phyloP scores from a whole-genome alignment of 2,113 vertebrate genomes.

The Plectropomus leopardus region DNA sequence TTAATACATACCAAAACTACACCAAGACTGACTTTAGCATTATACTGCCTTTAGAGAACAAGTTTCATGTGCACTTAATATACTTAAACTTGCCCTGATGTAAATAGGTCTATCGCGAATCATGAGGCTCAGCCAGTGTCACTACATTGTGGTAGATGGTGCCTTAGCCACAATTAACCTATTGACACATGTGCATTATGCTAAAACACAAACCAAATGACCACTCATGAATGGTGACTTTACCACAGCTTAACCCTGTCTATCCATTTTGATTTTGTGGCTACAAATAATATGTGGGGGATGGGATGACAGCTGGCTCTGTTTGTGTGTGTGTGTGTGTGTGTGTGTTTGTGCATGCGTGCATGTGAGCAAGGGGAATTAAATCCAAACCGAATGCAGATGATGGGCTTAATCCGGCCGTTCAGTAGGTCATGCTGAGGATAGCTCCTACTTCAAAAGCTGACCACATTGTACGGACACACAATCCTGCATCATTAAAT shows the following conservation, averaged over 20 bases:
- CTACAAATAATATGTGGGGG: conserved; percentile 46
- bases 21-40: neutral
- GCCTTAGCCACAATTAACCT: neutral
- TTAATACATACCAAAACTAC: neutral
- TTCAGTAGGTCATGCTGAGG: conserved; percentile 78
- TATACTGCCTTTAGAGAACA: neutral
- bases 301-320: conserved; percentile 68
- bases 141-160: neutral
- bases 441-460: conserved; percentile 57
- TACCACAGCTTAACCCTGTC: conserved; percentile 31
- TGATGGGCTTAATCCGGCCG: conserved; percentile 78
- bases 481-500: conserved; percentile 14
- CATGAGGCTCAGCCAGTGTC: neutral
- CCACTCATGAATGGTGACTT: conserved; percentile 32
- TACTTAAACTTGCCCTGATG: neutral
- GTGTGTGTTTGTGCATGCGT: conserved; percentile 8
- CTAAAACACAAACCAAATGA: conserved; percentile 40
- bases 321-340: conserved; percentile 18
- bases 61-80: neutral
- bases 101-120: neutral
- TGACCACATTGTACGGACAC: conserved; percentile 13
- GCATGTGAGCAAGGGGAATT: conserved; percentile 37
- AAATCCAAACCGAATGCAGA: conserved; percentile 70
- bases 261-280: conserved; percentile 48
- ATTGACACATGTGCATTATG: conserved; percentile 18